phyloP scores from a whole-genome alignment of 2,113 vertebrate genomes.

The Xiphorhynchus elegans region DNA sequence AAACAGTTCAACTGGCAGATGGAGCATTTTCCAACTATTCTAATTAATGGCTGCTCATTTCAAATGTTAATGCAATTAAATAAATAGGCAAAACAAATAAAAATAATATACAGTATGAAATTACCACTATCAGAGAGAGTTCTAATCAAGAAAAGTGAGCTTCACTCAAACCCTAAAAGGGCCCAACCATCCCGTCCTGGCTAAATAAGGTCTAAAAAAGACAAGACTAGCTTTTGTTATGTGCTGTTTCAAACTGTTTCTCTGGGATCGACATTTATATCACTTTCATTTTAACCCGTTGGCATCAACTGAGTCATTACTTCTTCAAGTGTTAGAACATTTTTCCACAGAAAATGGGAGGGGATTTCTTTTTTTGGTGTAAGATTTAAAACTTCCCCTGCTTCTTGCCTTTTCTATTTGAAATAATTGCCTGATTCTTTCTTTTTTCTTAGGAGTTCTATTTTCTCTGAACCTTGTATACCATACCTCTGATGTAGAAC shows the following conservation, averaged over 20 bases:
- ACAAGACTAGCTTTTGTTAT: neutral
- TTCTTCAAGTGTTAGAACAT: neutral
- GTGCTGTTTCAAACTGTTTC: neutral
- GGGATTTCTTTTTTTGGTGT: neutral
- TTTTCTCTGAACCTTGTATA: slow-evolving; percentile 30
- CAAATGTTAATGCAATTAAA: slow-evolving; percentile 54
- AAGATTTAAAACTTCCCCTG: neutral
- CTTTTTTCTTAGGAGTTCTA: neutral
- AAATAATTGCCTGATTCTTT: slow-evolving; percentile 26
- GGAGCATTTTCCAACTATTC: slow-evolving; percentile 44
- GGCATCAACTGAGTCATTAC: neutral
- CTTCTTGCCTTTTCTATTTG: slow-evolving; percentile 32
- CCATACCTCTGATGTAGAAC: slow-evolving; percentile 8
- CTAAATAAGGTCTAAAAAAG: neutral
- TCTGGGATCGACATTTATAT: slow-evolving; percentile 28
- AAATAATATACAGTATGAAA: slow-evolving; percentile 21
- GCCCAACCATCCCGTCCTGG: neutral
- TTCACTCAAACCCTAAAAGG: neutral
- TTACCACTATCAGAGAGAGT: neutral
- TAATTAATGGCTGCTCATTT: slow-evolving; percentile 51
- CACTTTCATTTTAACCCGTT: slow-evolving; percentile 35
- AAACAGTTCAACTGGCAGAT: slow-evolving; percentile 65
- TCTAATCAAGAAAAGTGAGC: slow-evolving; percentile 4
- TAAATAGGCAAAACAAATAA: slow-evolving; percentile 63
- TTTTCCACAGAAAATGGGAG: slow-evolving; percentile 15